phyloP scores from a whole-genome alignment of 2,888 invertebrate genomes.

The Calephelis perditalis region DNA sequence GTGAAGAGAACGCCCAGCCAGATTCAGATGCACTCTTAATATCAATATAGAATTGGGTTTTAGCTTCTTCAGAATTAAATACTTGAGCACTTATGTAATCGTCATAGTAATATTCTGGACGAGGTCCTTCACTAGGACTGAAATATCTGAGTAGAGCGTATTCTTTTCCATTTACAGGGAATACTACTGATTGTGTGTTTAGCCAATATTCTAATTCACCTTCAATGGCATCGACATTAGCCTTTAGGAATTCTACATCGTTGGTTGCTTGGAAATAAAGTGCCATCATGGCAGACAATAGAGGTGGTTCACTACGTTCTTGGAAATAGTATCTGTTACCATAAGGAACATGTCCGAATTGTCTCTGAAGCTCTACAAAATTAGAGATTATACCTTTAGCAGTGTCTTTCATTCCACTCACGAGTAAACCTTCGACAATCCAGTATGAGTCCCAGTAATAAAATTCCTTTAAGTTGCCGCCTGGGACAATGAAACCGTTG shows the following conservation, averaged over 20 bases:
- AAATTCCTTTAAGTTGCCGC: conserved; percentile 84
- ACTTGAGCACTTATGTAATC: conserved; percentile 75
- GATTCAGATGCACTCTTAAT: conserved; percentile 89
- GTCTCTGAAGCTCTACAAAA: conserved; percentile 82
- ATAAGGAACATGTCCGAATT: conserved; percentile 86
- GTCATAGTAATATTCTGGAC: conserved; percentile 86
- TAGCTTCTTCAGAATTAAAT: conserved; percentile 54
- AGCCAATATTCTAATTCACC: conserved; percentile 83
- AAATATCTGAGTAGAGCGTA: conserved; percentile 80
- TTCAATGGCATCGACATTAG: conserved; percentile 77
- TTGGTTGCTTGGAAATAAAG: conserved; percentile 81
- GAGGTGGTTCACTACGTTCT: conserved; percentile 84
- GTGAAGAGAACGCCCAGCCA: conserved; percentile 92
- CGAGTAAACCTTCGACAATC: conserved; percentile 88
- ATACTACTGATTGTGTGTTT: conserved; percentile 69
- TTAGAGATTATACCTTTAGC: conserved; percentile 87
- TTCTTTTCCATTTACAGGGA: conserved; percentile 63
- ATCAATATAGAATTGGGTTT: conserved; percentile 81
- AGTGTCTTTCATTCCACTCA: conserved; percentile 86
- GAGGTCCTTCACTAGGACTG: conserved; percentile 79
- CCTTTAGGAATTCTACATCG: conserved; percentile 80
- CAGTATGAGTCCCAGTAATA: conserved; percentile 95
- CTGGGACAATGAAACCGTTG: conserved; percentile 82
- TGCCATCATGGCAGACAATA: conserved; percentile 84
- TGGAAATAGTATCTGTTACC: conserved; percentile 89